Evolutionary conservation across 2,797 vertebrate genomes (phyloP).

Genomic region (Myotis daubentonii): DNA sequence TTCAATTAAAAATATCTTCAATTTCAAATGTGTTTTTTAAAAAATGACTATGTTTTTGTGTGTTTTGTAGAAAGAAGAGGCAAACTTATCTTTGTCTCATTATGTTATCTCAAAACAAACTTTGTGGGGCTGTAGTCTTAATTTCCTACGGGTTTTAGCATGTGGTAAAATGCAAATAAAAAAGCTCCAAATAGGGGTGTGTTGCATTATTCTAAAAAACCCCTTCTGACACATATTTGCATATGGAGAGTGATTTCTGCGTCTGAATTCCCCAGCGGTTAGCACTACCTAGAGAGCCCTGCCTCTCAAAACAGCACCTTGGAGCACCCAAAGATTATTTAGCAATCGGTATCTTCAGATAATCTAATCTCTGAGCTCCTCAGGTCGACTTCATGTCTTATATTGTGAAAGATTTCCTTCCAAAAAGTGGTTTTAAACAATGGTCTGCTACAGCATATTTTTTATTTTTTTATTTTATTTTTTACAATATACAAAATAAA

Average conservation of each 20-base stretch:
- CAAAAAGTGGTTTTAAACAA: background rate
- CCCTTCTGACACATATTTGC: conserved; percentile 73
- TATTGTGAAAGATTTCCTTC: conserved; percentile 24
- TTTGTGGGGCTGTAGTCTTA: background rate
- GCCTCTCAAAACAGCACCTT: conserved; percentile 16
- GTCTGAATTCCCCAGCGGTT: conserved; percentile 68
- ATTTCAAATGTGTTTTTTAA: background rate
- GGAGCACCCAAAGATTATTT: background rate
- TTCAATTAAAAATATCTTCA: conserved; percentile 34
- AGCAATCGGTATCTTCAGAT: background rate
- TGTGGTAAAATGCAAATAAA: conserved; percentile 74
- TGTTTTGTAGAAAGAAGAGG: conserved; percentile 31
- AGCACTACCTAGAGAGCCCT: background rate
- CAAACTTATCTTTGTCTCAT: background rate
- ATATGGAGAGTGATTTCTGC: conserved; percentile 53
- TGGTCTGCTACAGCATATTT: background rate
- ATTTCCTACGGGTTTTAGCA: conserved; percentile 61
- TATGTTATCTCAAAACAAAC: conserved; percentile 55
- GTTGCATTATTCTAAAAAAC: conserved; percentile 68
- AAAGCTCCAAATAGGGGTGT: conserved; percentile 44
- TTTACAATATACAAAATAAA: no score
- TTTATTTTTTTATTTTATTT: background rate
- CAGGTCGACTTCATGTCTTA: background rate
- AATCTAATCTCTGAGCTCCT: conserved; percentile 33
- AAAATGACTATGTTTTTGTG: background rate